Base-by-base conservation (phyloP, 2,888 invertebrate genomes). In the Machimus rusticus region DNA sequence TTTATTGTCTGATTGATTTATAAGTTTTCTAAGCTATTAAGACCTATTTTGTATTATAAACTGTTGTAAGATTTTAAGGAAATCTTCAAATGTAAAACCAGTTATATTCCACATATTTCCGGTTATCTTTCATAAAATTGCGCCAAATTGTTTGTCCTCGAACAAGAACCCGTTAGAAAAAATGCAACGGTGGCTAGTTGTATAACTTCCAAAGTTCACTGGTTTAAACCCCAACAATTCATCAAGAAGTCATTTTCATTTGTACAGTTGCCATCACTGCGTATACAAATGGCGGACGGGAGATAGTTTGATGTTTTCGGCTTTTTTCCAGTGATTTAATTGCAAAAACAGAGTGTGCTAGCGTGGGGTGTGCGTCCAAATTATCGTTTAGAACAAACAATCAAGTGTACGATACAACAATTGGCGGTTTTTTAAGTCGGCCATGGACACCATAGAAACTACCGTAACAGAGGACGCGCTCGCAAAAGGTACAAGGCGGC, bases 211-310 rank as follows among this genome's bases (percentile, higher is more conserved):
- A n/a, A 51, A 51, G 8, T 19, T 51, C 51, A 51, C 19, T 19
- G 8, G 51, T 51, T 51, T 19, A 51, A 1, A 2, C 51, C 6
- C 51, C 51, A 51, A 6, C 19, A n/a, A 39, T 51, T 66, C 28
- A 28, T 19, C 12, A 12, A 28, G 16, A 5, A 5, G 23, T 23
- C 16, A 28, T 39, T 57, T 66, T 23, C 74, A 81, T 88, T 31
- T 16, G 2, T 46, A 43, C 78, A 31, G 77, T 88, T 88, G 88
- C 82, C 39, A 79, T 74, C 43, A 74, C 88, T 87, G 87, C 76
- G 87, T 88, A 88, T 87, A 88, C 88, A 88, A 88, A 88, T 88
- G 88, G 88, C 88, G 88, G 86, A 82, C 86, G 86, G 78, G 74
- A 82, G 77, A 87, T 66, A 74, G 46, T 85, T 78, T 86, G 46